phyloP scores from a whole-genome alignment of 2,888 invertebrate species.

The Chironomus riparius region DNA sequence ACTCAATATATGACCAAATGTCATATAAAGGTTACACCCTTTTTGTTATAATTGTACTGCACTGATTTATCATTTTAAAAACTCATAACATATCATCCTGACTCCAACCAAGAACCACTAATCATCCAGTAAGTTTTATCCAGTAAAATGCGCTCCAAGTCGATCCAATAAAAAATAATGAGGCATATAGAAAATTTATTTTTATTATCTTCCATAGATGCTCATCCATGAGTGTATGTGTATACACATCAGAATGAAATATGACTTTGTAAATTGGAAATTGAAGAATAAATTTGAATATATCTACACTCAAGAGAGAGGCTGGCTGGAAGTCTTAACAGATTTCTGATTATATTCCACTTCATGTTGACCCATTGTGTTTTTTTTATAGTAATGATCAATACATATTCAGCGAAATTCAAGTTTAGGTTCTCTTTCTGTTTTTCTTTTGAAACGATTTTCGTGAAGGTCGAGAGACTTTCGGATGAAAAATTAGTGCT shows the following conservation, averaged over 20 bases:
- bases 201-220: no score
- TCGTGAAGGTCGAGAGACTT: slow-evolving; percentile 15
- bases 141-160: no score
- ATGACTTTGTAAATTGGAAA: neutral
- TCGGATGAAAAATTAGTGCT: neutral
- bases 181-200: no score
- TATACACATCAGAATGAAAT: neutral
- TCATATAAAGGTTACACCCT: no score
- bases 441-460: neutral
- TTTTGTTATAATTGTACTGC: no score
- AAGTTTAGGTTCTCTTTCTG: neutral
- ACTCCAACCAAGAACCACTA: no score
- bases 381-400: neutral
- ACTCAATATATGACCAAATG: no score
- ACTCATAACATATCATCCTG: no score
- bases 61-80: no score
- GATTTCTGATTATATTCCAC: neutral
- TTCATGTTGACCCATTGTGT: neutral
- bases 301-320: neutral
- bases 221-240: neutral
- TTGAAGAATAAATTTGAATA: slow-evolving; percentile 6
- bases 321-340: neutral
- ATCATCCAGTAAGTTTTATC: no score
- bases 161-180: no score
- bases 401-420: neutral